Evolutionary conservation across 2,113 vertebrate genomes (phyloP).

Genomic region (Electrona antarctica): DNA sequence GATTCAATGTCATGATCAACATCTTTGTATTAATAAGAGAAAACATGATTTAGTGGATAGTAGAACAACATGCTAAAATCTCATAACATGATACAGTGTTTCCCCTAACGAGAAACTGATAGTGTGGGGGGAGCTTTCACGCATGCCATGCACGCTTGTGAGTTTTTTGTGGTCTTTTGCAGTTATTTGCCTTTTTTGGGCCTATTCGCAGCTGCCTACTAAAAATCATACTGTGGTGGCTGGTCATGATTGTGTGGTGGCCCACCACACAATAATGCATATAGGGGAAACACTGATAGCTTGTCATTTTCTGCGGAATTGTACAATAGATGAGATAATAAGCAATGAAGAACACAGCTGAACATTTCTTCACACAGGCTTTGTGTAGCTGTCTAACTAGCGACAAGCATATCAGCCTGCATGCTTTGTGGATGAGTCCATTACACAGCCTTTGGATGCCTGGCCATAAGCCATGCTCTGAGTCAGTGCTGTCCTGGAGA

Average conservation of each 20-base stretch:
- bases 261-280: no score
- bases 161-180: no score
- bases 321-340: slow-evolving; percentile 23
- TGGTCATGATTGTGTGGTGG: no score
- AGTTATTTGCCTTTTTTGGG: no score
- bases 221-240: no score
- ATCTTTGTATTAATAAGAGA: not conserved
- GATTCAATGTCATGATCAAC: not conserved
- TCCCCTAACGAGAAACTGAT: no score
- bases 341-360: slow-evolving; percentile 32
- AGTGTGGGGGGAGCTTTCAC: no score
- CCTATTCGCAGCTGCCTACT: no score
- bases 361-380: slow-evolving; percentile 19
- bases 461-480: slow-evolving; percentile 47
- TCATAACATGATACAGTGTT: no score
- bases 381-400: slow-evolving; percentile 33
- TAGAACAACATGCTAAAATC: no score
- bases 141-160: no score
- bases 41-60: no score
- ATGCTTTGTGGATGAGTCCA: slow-evolving; percentile 65
- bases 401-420: slow-evolving; percentile 46
- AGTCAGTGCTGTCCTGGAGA: slow-evolving; percentile 34
- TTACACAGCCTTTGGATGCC: slow-evolving; percentile 38
- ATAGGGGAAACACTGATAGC: not conserved
- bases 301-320: not conserved